A percentile compares a stretch with the other conserved stretches of the same genome.
phyloP scores from a whole-genome alignment of 2,113 vertebrate species.

The Eulemur macaco region DNA sequence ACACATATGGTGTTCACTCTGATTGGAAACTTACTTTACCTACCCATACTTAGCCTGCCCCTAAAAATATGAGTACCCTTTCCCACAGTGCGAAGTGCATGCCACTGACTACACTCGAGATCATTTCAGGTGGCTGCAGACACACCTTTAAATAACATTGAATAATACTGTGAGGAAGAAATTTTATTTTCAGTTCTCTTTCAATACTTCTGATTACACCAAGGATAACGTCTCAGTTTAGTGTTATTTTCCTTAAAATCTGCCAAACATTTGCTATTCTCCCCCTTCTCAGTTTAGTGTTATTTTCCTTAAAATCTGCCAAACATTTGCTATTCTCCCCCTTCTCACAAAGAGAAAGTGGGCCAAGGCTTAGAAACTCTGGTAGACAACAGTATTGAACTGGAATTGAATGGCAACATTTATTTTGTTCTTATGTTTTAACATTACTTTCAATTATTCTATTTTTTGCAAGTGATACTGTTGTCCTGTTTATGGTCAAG shows the following conservation, averaged over 20 bases:
- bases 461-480: neutral
- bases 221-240: neutral
- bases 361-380: neutral
- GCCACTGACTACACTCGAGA: neutral
- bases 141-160: neutral
- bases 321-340: neutral
- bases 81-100: neutral
- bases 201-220: neutral
- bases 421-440: neutral
- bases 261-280: neutral
- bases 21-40: neutral
- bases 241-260: neutral
- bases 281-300: neutral
- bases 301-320: neutral
- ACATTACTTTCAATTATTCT: neutral
- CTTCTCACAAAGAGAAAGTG: neutral
- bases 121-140: neutral
- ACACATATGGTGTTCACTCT: neutral
- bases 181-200: neutral
- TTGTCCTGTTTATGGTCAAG: neutral
- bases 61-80: neutral
- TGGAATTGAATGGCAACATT: neutral
- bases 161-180: neutral
- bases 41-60: rapidly evolving
- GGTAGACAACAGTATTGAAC: neutral